Conservation (phyloP, 2,113 vertebrate species). For the Ameiurus melas region DNA sequence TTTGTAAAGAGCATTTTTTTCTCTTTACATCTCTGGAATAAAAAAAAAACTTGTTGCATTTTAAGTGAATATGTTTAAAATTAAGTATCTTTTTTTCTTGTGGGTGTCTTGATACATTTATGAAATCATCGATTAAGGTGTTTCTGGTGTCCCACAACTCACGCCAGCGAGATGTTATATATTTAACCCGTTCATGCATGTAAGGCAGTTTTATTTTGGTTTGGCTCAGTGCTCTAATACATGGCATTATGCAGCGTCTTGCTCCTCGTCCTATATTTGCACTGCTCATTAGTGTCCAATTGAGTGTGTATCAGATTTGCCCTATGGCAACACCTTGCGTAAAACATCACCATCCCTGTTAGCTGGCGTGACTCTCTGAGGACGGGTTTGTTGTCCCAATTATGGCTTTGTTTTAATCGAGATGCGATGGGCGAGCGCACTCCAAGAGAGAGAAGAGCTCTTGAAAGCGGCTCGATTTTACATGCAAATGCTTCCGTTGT, state of each 20-base stretch:
- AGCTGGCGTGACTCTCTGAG: conserved; percentile 63
- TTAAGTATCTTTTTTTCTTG: neutral
- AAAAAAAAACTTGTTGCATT: neutral
- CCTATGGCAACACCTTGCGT: conserved; percentile 57
- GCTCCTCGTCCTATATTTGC: conserved; percentile 62
- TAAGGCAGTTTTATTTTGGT: conserved; percentile 9
- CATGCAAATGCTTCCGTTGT: conserved; percentile 48
- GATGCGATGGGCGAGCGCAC: conserved; percentile 60
- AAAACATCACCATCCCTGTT: conserved; percentile 66
- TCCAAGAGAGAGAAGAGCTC: conserved; percentile 63
- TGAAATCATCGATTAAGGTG: neutral
- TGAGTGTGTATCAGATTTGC: conserved; percentile 67
- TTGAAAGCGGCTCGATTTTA: conserved; percentile 65
- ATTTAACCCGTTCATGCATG: neutral
- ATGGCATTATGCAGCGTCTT: conserved; percentile 53
- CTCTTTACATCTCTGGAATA: neutral
- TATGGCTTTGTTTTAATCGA: conserved; percentile 69
- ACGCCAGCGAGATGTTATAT: neutral
- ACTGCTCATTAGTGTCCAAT: conserved; percentile 71
- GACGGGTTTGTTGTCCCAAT: conserved; percentile 65
- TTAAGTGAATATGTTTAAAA: neutral
- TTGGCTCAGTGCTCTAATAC: conserved; percentile 13
- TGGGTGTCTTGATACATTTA: neutral
- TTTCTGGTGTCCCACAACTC: neutral
- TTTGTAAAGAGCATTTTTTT: neutral